phyloP scores from a whole-genome alignment of 1,140 invertebrate species.

The Bombus picipes region DNA sequence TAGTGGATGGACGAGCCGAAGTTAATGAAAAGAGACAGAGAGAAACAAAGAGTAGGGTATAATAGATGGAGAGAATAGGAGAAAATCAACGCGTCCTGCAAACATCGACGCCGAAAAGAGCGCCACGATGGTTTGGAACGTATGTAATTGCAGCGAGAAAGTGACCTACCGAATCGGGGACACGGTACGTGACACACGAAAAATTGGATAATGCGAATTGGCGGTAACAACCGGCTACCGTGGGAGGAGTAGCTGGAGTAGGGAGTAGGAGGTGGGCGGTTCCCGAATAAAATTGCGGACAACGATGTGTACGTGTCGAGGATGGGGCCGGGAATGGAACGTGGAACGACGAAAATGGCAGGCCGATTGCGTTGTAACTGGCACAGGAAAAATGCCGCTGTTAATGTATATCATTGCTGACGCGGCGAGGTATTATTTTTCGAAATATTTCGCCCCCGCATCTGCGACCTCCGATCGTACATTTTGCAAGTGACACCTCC shows the following conservation, averaged over 20 bases:
- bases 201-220: constrained; percentile 58
- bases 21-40: constrained; percentile 4
- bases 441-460: constrained; percentile 37
- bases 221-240: constrained; percentile 38
- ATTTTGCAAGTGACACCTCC: constrained; percentile 25
- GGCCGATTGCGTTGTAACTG: constrained; percentile 45
- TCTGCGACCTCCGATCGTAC: constrained; percentile 35
- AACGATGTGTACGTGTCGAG: constrained; percentile 42
- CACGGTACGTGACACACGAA: constrained; percentile 52
- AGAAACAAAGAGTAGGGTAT: too few species aligned
- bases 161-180: constrained; percentile 47
- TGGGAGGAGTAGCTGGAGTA: too few species aligned
- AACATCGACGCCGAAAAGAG: constrained; percentile 38
- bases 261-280: not conserved
- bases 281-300: constrained; percentile 40
- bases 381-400: constrained; percentile 29
- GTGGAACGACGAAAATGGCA: constrained; percentile 23
- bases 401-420: constrained; percentile 51
- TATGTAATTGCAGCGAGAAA: constrained; percentile 55
- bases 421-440: constrained; percentile 37
- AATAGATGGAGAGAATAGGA: not conserved
- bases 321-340: not conserved
- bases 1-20: not conserved
- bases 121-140: not conserved
- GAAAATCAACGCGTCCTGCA: constrained; percentile 39